A percentile compares a stretch with the other conserved stretches of the same genome.
phyloP scores from a whole-genome alignment of 1,140 invertebrate species.

The Bombus difficillimus region DNA sequence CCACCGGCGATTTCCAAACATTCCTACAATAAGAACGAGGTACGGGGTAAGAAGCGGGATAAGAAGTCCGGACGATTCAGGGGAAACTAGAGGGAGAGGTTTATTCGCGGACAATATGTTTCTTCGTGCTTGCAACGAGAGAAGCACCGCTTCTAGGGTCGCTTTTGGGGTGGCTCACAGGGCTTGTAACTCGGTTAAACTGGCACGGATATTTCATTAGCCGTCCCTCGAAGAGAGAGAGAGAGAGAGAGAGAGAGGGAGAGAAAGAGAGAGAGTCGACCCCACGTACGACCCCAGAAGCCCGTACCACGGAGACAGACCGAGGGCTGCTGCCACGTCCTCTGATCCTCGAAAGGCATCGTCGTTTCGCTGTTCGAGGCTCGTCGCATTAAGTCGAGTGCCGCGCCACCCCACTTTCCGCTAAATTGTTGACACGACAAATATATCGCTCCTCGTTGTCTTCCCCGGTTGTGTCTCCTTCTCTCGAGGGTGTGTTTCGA shows the following conservation, averaged over 20 bases:
- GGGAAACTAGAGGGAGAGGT: slow-evolving; percentile 24
- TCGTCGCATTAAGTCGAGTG: slow-evolving; percentile 77
- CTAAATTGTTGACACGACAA: slow-evolving; percentile 82
- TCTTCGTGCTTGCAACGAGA: slow-evolving; percentile 74
- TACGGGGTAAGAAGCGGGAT: slow-evolving; percentile 1
- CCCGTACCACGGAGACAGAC: slow-evolving; percentile 47
- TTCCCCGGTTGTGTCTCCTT: neutral
- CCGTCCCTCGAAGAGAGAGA: slow-evolving; percentile 67
- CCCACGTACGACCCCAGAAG: slow-evolving; percentile 67
- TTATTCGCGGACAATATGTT: slow-evolving; percentile 82
- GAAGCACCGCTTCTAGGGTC: slow-evolving; percentile 63
- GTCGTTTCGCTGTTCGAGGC: slow-evolving; percentile 66
- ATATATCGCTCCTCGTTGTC: slow-evolving; percentile 74
- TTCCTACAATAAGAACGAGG: neutral
- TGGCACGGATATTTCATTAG: slow-evolving; percentile 83
- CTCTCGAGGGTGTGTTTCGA: slow-evolving; percentile 39
- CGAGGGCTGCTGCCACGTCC: slow-evolving; percentile 43
- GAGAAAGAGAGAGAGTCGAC: slow-evolving; percentile 35
- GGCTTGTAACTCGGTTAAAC: slow-evolving; percentile 82
- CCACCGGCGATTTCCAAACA: slow-evolving; percentile 3
- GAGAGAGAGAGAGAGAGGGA: too few relatives aligned
- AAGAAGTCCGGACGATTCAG: slow-evolving; percentile 15
- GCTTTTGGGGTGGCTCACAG: slow-evolving; percentile 71
- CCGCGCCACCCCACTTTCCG: slow-evolving; percentile 64
- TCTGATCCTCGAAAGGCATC: slow-evolving; percentile 62